A percentile compares a stretch with the other conserved stretches of the same genome.
Evolutionary conservation across 2,888 invertebrate species (phyloP).

Genomic region (Heteropelma amictum): DNA sequence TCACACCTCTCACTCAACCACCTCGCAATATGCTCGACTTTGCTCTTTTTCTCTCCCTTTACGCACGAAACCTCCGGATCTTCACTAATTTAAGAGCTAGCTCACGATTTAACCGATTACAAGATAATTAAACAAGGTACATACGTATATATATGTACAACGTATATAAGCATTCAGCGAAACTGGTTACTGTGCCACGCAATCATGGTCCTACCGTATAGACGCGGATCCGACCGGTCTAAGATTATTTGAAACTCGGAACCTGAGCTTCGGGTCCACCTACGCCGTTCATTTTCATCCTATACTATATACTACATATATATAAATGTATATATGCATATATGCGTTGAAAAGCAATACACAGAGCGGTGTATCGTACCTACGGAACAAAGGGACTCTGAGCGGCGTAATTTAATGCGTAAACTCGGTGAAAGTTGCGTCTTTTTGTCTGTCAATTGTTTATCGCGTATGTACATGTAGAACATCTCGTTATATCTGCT

Average conservation of each 20-base stretch:
- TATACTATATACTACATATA: too few species aligned
- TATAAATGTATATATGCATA: too few species aligned
- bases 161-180: neutral
- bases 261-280: slow-evolving; percentile 8
- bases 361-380: neutral
- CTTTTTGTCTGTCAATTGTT: neutral
- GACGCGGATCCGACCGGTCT: neutral
- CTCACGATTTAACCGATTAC: slow-evolving; percentile 47
- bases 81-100: slow-evolving; percentile 52
- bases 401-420: neutral
- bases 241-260: slow-evolving; percentile 9
- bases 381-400: neutral
- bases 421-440: neutral
- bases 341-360: slow-evolving; percentile 26
- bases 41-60: too few species aligned
- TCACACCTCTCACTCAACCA: too few species aligned
- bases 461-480: neutral
- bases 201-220: neutral
- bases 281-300: slow-evolving; percentile 20
- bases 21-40: too few species aligned
- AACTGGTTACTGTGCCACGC: slow-evolving; percentile 9
- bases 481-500: slow-evolving; percentile 40
- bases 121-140: slow-evolving; percentile 44
- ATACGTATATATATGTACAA: too few species aligned
- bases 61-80: neutral